Base-by-base conservation (phyloP, 2,888 invertebrate genomes). In the Trichacis sp. region DNA sequence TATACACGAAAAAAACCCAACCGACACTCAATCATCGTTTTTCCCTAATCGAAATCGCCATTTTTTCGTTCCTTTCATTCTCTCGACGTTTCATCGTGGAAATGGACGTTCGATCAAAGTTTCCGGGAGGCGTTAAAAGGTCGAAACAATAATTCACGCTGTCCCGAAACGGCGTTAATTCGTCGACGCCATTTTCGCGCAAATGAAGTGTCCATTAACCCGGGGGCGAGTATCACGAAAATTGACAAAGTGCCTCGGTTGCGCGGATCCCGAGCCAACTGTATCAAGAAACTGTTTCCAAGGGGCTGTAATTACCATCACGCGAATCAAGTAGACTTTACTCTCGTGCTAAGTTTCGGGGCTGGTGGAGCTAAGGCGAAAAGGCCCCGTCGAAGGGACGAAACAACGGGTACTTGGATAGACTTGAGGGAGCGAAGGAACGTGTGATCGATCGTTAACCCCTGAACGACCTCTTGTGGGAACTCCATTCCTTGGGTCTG, bases 391-490 rank as follows among this genome's bases (percentile, higher is more conserved):
- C 29, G 38, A 48, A 19, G 33, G 40, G 42, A 33, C 24, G 48
- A 46, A 55, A 42, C 55, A 55, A 40, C 14, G 60, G 54, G 62
- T 51, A 63, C 63, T 62, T 29, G 50, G 54, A 52, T 19, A 49
- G 58, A 45, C 58, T 53, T 64, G 53, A 52, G 59, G 57, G 63
- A 54, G 52, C 50, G 20, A 57, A 50, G 45, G 55, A 57, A 55
- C 54, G 43, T 53, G 59, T 68, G 72, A 72, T 71, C 70, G 71
- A 74, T 70, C 68, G 70, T 69, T 71, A 69, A 69, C 67, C 69
- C 62, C 50, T 45, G 55, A 58, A 62, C 62, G 63, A 62, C 43
- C 61, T 59, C 50, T 49, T 45, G 52, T 55, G 58, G 54, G 55
- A 55, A 55, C 52, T 57, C 58, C 52, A 48, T 54, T 48, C 54